A percentile compares a stretch with the other conserved stretches of the same genome.
phyloP scores from a whole-genome alignment of 2,797 vertebrate species.

The Glyptemys insculpta region DNA sequence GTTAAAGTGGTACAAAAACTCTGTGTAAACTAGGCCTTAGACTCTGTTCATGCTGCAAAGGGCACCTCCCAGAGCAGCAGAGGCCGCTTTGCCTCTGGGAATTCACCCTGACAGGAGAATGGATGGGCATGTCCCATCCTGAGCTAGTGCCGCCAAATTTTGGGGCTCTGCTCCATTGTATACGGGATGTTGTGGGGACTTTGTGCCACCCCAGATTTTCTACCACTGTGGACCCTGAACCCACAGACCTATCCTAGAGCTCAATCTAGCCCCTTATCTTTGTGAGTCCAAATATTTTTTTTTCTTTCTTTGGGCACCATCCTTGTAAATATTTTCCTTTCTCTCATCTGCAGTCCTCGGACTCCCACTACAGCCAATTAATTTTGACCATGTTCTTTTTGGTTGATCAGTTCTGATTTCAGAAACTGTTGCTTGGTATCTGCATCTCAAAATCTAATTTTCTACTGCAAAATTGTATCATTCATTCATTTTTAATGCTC shows the following conservation, averaged over 20 bases:
- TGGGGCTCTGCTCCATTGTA: not conserved
- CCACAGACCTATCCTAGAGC: too few relatives aligned
- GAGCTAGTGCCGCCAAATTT: not conserved
- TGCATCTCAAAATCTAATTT: not conserved
- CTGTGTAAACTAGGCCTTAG: rapidly evolving
- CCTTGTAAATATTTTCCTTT: not conserved
- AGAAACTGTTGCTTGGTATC: not conserved
- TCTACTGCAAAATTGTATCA: not conserved
- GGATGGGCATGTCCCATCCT: rapidly evolving
- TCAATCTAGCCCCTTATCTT: not conserved
- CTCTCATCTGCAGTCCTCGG: not conserved
- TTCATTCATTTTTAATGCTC: not conserved
- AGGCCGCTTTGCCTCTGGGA: not conserved
- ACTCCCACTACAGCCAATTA: not conserved
- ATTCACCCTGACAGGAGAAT: rapidly evolving
- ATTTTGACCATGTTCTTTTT: not conserved
- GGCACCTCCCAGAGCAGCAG: not conserved
- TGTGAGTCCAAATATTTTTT: not conserved
- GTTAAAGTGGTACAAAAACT: too few relatives aligned
- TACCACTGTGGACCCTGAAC: not conserved
- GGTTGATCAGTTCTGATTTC: not conserved
- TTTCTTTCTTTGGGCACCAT: not conserved
- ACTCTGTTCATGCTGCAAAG: not conserved
- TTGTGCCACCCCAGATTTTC: not conserved
- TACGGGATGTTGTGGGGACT: not conserved